Percentiles rank a stretch among this genome's conserved stretches.
phyloP scores from a whole-genome alignment of 2,113 vertebrate species.

The Pygathrix nemaeus region DNA sequence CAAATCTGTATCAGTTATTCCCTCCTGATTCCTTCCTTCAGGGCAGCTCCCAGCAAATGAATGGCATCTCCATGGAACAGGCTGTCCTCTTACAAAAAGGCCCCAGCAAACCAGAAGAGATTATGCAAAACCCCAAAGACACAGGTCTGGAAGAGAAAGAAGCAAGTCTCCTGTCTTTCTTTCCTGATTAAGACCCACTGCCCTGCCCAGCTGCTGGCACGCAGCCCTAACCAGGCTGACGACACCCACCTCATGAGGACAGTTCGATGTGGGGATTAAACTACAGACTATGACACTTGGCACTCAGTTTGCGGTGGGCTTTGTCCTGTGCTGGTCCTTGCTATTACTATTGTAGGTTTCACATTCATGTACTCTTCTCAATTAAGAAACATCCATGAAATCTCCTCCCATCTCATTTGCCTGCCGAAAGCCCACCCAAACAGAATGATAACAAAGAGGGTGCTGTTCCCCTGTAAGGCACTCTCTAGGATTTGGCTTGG shows the following conservation, averaged over 20 bases:
- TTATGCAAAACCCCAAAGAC: background rate
- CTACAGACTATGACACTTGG: background rate
- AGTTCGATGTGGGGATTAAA: accelerated
- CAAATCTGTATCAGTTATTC: background rate
- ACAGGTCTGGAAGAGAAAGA: background rate
- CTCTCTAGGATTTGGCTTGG: background rate
- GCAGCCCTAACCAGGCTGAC: background rate
- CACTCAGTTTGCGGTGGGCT: accelerated
- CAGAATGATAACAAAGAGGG: background rate
- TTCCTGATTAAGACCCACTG: background rate
- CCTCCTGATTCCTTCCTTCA: background rate
- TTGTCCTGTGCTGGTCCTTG: accelerated
- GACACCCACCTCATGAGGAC: accelerated
- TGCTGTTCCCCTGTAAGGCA: background rate
- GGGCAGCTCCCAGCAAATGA: background rate
- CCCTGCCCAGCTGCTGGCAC: background rate
- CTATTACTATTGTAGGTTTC: background rate
- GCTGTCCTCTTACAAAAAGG: too few species aligned
- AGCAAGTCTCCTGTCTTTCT: background rate
- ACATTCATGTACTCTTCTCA: background rate
- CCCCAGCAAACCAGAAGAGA: background rate
- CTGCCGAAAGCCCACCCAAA: background rate
- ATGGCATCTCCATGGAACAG: too few species aligned
- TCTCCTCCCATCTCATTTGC: background rate
- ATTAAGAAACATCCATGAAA: background rate